phyloP scores from a whole-genome alignment of 2,113 vertebrate genomes.

The Malurus cyaneus region DNA sequence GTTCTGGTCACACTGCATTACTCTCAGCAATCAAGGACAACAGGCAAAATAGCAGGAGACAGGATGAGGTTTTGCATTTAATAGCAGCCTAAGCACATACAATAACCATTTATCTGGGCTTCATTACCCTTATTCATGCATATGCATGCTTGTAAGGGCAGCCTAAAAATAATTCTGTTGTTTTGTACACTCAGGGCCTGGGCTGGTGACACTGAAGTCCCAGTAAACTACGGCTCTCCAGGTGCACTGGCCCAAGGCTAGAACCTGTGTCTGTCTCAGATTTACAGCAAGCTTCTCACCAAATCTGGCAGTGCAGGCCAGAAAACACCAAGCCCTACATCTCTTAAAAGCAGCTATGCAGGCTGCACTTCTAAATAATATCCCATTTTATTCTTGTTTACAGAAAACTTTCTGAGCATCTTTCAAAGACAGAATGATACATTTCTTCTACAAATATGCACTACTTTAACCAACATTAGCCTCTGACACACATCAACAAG shows the following conservation, averaged over 20 bases:
- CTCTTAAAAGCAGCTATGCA: background rate
- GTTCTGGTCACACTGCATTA: constrained; percentile 25
- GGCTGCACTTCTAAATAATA: background rate
- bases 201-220: background rate
- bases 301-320: rapidly evolving
- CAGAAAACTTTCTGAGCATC: background rate
- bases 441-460: background rate
- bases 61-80: constrained; percentile 41
- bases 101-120: background rate
- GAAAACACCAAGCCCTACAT: background rate
- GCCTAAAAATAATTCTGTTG: background rate
- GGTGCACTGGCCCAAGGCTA: background rate
- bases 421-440: background rate
- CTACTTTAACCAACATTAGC: background rate
- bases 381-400: background rate
- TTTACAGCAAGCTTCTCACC: background rate
- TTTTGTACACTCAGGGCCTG: background rate
- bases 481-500: background rate
- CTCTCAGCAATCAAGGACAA: background rate
- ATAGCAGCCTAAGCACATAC: background rate
- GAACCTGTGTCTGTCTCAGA: background rate
- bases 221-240: background rate
- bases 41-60: constrained; percentile 20
- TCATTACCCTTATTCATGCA: background rate
- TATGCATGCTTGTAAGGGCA: background rate